Percentiles rank a stretch among this genome's conserved stretches.
Conservation (phyloP, 2,888 invertebrate species). For the Agrochola litura region DNA sequence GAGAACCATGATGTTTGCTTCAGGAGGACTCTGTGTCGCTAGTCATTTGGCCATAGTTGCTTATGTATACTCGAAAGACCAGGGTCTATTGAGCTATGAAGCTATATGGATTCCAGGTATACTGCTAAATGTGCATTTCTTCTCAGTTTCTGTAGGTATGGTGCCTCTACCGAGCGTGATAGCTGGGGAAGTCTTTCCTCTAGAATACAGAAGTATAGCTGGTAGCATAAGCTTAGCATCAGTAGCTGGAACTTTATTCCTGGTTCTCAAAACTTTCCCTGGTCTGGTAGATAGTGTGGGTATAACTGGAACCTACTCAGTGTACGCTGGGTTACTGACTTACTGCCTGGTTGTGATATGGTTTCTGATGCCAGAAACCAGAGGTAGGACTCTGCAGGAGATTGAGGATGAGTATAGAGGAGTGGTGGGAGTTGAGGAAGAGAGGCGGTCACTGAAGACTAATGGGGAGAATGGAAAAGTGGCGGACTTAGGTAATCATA, state of each 20-base stretch:
- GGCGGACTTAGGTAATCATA: background rate
- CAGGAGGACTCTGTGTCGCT: constrained; percentile 89
- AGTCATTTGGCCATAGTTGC: constrained; percentile 89
- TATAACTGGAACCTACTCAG: constrained; percentile 89
- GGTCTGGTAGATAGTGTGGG: constrained; percentile 86
- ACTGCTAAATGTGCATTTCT: constrained; percentile 88
- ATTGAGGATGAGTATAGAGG: constrained; percentile 91
- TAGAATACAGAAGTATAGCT: constrained; percentile 91
- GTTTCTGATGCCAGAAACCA: constrained; percentile 92
- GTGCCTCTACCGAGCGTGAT: constrained; percentile 93
- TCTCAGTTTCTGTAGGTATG: constrained; percentile 90
- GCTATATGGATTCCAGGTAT: constrained; percentile 85
- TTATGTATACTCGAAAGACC: constrained; percentile 77
- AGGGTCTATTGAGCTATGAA: constrained; percentile 71
- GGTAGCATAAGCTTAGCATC: constrained; percentile 91
- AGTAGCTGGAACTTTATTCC: constrained; percentile 90
- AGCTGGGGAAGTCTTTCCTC: constrained; percentile 92
- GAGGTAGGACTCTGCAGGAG: constrained; percentile 91
- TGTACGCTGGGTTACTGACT: constrained; percentile 89
- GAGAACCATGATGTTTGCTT: constrained; percentile 90
- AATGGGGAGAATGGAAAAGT: background rate
- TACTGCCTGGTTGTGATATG: constrained; percentile 89
- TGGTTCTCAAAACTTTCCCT: constrained; percentile 91
- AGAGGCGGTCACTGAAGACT: constrained; percentile 15
- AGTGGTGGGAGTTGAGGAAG: constrained; percentile 7